A percentile compares a stretch with the other conserved stretches of the same genome.
These are phyloP conservation scores for Ganaspis brasiliensis DNA, from an alignment of 2,888 invertebrate genomes.

Conservation along the genomic window DNA sequence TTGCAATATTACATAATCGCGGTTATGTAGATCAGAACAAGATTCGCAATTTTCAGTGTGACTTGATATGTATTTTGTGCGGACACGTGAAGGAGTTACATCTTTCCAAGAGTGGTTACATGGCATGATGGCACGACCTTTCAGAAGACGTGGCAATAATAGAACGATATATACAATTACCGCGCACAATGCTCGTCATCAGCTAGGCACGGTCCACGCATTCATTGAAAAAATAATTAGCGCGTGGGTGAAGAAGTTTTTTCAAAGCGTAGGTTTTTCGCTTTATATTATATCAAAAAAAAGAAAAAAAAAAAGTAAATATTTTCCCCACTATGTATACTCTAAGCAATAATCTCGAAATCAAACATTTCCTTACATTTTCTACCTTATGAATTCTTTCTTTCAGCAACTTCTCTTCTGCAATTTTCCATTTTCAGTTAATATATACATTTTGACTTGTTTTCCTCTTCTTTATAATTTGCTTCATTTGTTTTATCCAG, in stretches of 20 bases:
- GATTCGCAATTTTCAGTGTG: constrained; percentile 15
- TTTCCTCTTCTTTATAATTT: no score
- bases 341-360: no score
- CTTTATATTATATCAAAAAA: background rate
- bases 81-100: constrained; percentile 30
- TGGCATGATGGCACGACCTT: constrained; percentile 53
- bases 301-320: constrained; percentile 6
- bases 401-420: no score
- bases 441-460: no score
- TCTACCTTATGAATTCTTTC: no score
- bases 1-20: constrained; percentile 39
- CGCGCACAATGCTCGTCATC: constrained; percentile 66
- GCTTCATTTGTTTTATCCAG: no score
- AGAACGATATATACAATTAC: constrained; percentile 66
- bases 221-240: constrained; percentile 35
- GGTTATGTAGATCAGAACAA: constrained; percentile 35
- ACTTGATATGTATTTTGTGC: constrained; percentile 3
- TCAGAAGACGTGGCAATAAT: constrained; percentile 67
- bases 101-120: constrained; percentile 46
- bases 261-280: constrained; percentile 9
- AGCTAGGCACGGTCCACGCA: constrained; percentile 57
- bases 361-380: no score
- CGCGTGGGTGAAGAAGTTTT: constrained; percentile 6
- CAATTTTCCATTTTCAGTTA: no score
- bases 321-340: no score